phyloP scores from a whole-genome alignment of 2,797 vertebrate genomes.

The Myoxocephalus aenaeus region DNA sequence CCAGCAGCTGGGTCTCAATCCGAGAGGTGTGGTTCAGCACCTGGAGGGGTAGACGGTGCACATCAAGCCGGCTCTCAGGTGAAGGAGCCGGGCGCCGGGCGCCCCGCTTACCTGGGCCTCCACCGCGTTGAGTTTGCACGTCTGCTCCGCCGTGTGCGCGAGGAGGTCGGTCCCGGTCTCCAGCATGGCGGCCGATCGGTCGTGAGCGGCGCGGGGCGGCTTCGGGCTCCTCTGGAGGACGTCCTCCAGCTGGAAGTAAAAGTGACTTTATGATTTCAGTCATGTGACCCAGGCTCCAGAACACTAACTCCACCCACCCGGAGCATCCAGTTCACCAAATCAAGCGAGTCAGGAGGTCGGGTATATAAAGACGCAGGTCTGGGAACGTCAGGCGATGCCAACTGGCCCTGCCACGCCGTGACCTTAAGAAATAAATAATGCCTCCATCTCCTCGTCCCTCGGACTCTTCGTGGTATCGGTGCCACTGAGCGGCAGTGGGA shows the following conservation, averaged over 20 bases:
- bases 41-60: conserved; percentile 64
- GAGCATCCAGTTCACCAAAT: conserved; percentile 23
- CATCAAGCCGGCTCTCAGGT: background rate
- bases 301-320: conserved; percentile 23
- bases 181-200: conserved; percentile 89
- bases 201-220: conserved; percentile 83
- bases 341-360: conserved; percentile 43
- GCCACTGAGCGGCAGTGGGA: conserved; percentile 61
- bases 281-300: background rate
- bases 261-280: too few relatives aligned
- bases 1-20: conserved; percentile 90
- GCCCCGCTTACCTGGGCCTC: conserved; percentile 86
- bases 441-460: conserved; percentile 39
- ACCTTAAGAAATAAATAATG: conserved; percentile 70
- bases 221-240: conserved; percentile 83
- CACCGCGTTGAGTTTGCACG: conserved; percentile 87
- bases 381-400: conserved; percentile 70
- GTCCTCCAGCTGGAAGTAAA: conserved; percentile 84
- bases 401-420: conserved; percentile 45
- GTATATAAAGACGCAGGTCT: conserved; percentile 57
- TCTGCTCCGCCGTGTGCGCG: conserved; percentile 87
- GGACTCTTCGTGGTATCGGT: conserved; percentile 61
- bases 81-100: too few relatives aligned
- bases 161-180: conserved; percentile 88
- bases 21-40: conserved; percentile 90